Conservation (phyloP, 2,888 invertebrate species). For the Acheta domesticus region DNA sequence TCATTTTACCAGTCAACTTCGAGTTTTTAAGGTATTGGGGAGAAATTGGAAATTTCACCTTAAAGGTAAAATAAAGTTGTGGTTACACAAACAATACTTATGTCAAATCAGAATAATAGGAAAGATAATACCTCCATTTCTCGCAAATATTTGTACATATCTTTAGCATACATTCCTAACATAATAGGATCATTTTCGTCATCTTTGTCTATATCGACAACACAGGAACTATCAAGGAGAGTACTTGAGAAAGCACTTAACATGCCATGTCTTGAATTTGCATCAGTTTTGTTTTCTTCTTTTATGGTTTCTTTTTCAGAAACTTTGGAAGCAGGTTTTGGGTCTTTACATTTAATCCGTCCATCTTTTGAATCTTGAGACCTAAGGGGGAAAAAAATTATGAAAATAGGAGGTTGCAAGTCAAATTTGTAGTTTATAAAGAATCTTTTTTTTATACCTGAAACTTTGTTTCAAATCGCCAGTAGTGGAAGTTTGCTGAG, state of each 20-base stretch:
- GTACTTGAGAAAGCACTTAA: not conserved
- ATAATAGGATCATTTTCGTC: constrained; percentile 73
- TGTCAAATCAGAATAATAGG: not conserved
- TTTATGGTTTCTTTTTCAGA: too few species aligned
- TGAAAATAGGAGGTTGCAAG: too few species aligned
- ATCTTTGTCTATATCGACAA: constrained; percentile 72
- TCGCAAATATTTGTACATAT: constrained; percentile 82
- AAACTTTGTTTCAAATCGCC: too few species aligned
- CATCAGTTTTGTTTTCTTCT: not conserved
- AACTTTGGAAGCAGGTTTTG: too few species aligned
- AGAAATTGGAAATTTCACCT: constrained; percentile 60
- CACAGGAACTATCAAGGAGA: not conserved
- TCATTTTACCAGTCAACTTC: constrained; percentile 77
- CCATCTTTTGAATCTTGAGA: too few species aligned
- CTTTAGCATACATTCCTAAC: constrained; percentile 80
- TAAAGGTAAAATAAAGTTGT: constrained; percentile 37
- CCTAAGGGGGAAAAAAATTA: too few species aligned
- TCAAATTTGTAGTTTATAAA: too few species aligned
- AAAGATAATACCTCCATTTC: constrained; percentile 59
- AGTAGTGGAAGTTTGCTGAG: too few species aligned
- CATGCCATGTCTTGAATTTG: not conserved
- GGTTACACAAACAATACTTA: not conserved
- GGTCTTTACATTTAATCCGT: too few species aligned
- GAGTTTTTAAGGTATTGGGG: constrained; percentile 66
- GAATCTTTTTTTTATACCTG: too few species aligned